phyloP scores from a whole-genome alignment of 2,113 vertebrate genomes.

The Daphoenositta chrysoptera region DNA sequence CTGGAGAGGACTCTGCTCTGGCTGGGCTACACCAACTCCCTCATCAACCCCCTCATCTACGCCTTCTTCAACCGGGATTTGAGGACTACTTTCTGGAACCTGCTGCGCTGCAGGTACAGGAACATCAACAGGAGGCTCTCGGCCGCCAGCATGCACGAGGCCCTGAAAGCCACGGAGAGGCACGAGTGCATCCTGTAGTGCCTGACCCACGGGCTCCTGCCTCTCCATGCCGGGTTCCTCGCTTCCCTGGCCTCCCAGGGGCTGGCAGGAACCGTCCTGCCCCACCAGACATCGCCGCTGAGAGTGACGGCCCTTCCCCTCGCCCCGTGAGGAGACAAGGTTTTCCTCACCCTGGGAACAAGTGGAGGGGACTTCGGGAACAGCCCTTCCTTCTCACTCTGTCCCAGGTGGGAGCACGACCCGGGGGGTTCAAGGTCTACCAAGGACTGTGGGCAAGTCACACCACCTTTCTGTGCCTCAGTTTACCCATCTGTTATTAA shows the following conservation, averaged over 20 bases:
- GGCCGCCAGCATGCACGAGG: conserved; percentile 75
- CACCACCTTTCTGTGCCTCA: conserved; percentile 42
- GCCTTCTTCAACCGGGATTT: conserved; percentile 77
- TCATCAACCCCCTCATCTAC: conserved; percentile 77
- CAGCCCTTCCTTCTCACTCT: not conserved
- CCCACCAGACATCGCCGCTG: not conserved
- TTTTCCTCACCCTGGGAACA: not conserved
- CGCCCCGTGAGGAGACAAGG: accelerated
- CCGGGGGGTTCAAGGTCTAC: not conserved
- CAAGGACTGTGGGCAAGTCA: not conserved
- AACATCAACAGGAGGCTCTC: conserved; percentile 77
- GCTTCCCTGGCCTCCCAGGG: not conserved
- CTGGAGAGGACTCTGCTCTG: conserved; percentile 76
- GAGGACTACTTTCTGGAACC: conserved; percentile 78
- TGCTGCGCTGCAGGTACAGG: conserved; percentile 73
- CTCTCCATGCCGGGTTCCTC: conserved; percentile 6
- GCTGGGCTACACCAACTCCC: conserved; percentile 76
- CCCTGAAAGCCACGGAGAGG: conserved; percentile 73
- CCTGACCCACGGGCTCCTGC: not conserved
- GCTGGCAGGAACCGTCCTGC: not conserved
- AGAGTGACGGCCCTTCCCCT: not conserved
- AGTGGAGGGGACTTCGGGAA: not conserved
- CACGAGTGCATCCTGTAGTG: conserved; percentile 70
- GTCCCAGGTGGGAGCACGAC: not conserved
- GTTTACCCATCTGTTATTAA: not conserved